Evolutionary conservation across 2,797 vertebrate genomes (phyloP).

Genomic region (Novumbra hubbsi): DNA sequence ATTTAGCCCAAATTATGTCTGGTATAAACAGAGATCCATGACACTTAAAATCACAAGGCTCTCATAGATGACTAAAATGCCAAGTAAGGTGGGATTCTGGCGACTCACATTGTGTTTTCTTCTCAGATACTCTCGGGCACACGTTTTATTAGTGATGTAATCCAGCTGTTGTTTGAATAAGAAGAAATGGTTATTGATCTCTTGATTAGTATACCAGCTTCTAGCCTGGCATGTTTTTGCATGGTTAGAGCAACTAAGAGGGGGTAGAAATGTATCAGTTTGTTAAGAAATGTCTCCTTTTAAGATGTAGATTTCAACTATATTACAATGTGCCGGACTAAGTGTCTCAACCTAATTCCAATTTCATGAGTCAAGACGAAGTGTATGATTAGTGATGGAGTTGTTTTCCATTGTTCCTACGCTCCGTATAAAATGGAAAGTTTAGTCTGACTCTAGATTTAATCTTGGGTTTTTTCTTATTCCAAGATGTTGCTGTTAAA

Average conservation of each 20-base stretch:
- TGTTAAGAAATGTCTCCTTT: constrained; percentile 10
- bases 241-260: no score
- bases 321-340: constrained; percentile 12
- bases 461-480: constrained; percentile 2
- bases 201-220: neutral
- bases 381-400: neutral
- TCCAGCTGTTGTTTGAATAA: constrained; percentile 41
- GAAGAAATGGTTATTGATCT: neutral
- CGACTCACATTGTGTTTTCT: neutral
- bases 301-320: constrained; percentile 20
- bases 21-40: constrained; percentile 40
- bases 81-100: constrained; percentile 9
- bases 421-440: constrained; percentile 14
- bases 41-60: constrained; percentile 26
- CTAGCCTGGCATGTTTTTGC: neutral
- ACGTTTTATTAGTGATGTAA: constrained; percentile 42
- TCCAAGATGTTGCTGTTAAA: constrained; percentile 2
- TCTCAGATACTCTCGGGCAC: constrained; percentile 1
- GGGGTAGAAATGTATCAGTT: no score
- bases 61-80: constrained; percentile 14
- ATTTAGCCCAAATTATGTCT: constrained; percentile 31
- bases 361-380: constrained; percentile 3
- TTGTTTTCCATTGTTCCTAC: constrained; percentile 22
- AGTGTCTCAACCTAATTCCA: constrained; percentile 39
- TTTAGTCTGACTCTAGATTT: constrained; percentile 9